Base-by-base conservation (phyloP, 1,140 invertebrate genomes). In the Anoplophora glabripennis region DNA sequence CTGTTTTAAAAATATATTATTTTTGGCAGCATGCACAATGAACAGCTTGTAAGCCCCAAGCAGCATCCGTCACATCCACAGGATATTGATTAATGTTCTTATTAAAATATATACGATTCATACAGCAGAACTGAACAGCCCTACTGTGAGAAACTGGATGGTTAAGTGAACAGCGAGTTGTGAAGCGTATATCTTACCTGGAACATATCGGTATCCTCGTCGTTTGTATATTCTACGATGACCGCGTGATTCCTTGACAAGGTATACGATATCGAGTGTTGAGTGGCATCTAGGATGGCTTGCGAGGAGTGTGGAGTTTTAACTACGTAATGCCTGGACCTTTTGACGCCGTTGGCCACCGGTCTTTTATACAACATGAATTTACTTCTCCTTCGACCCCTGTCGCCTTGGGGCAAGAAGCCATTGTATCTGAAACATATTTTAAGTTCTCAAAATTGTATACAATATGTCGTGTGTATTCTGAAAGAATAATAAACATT, bases 191-290 rank as follows among this genome's bases (percentile, higher is more conserved):
- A 37, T 44, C 78, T 81, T 78, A 94, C 93, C 84, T 99, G 96
- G 80, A 98, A 98, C 95, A 99, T 98, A 77, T 98, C 96, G 35
- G 93, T 98, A 72, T 94, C 88, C 54, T 91, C 86, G 77, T 98
- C 95, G 70, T 89, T 88, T 62, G 89, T 91, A 78, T 98, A 99
- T 78, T 98, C 95, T 12, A 98, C 95, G 71, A 99, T 96, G 65
- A 98, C 93, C 51, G 96, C 94, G 80, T 98, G 94, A 74, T 91
- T 97, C 77, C 95, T 83, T 53, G 91, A 95, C 65, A 98, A 83
- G 47, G 96, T 98, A 77, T 98, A 99, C 1, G 95, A 97, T 74
- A 99, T 97, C 38, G 94, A 96, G 80, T 98, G 96, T 76, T 92
- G 89, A 74, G 81, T 87, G 59, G 86, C 84, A 77, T 98, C 93